A percentile compares a stretch with the other conserved stretches of the same genome.
phyloP scores from a whole-genome alignment of 2,797 vertebrate genomes.

The Lycodopsis pacificus region DNA sequence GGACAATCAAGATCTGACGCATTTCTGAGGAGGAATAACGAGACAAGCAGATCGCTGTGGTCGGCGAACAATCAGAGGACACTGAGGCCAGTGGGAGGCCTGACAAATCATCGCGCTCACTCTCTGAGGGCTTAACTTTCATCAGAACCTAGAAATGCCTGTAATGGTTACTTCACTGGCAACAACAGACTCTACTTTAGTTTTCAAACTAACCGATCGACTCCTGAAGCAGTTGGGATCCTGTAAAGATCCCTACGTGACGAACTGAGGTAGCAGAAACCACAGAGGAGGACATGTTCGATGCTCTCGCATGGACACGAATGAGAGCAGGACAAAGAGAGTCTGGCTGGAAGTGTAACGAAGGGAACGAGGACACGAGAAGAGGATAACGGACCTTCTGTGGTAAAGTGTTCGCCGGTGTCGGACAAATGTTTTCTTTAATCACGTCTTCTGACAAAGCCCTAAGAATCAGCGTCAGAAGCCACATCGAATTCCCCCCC shows the following conservation, averaged over 20 bases:
- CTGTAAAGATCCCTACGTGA: constrained; percentile 22
- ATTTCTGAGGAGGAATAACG: constrained; percentile 2
- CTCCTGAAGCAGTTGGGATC: neutral
- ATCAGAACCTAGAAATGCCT: constrained; percentile 9
- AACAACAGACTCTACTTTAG: neutral
- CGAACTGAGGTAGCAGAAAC: constrained; percentile 70
- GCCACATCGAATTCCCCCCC: neutral
- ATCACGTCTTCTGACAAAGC: neutral
- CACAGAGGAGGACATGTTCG: neutral
- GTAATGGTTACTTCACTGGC: neutral
- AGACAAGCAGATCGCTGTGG: neutral
- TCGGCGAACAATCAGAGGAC: constrained; percentile 11
- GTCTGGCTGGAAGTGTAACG: neutral
- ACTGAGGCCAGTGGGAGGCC: neutral
- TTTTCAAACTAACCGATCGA: constrained; percentile 12
- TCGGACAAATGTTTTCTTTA: neutral
- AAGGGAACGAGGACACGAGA: neutral
- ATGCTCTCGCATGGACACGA: too few species aligned
- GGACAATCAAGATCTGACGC: constrained; percentile 53
- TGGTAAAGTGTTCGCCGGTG: constrained; percentile 1
- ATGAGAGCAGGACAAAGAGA: neutral
- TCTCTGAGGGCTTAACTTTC: constrained; percentile 1
- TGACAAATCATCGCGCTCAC: constrained; percentile 14
- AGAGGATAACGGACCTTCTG: neutral
- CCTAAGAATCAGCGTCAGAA: neutral